Evolutionary conservation across 2,888 invertebrate genomes (phyloP).

Genomic region (Thereva nobilitata): DNA sequence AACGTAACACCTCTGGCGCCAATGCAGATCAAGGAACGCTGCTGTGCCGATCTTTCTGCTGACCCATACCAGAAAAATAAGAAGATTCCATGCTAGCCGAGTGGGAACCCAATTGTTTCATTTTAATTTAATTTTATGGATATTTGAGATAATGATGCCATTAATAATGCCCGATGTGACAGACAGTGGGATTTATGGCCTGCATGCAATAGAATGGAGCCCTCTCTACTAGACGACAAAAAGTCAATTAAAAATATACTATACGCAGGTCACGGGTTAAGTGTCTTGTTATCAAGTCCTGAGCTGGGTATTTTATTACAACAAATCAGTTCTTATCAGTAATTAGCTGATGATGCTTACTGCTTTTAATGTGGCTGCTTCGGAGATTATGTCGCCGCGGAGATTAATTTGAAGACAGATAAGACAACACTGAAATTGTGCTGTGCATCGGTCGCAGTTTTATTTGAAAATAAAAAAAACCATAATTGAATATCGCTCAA

Average conservation of each 20-base stretch:
- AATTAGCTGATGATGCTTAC: conserved; percentile 25
- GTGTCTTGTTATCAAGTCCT: conserved; percentile 33
- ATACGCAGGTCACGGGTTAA: conserved; percentile 36
- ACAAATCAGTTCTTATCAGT: conserved; percentile 36
- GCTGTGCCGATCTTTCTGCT: conserved; percentile 1
- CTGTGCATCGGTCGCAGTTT: no score
- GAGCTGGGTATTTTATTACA: conserved; percentile 31
- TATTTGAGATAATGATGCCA: conserved; percentile 41
- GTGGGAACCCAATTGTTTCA: conserved; percentile 24
- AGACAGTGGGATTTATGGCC: conserved; percentile 28
- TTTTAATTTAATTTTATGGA: conserved; percentile 41
- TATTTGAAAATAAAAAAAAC: no score
- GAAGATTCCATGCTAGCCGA: neutral
- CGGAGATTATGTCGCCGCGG: conserved; percentile 26
- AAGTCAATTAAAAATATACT: conserved; percentile 36
- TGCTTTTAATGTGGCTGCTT: conserved; percentile 27
- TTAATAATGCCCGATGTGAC: conserved; percentile 34
- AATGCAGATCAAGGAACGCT: conserved; percentile 14
- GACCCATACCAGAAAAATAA: neutral
- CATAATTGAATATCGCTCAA: no score
- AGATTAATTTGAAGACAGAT: conserved; percentile 31
- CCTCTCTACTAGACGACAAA: conserved; percentile 2
- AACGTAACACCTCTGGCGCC: conserved; percentile 42
- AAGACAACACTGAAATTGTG: neutral
- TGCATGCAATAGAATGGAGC: neutral